Conservation (phyloP, 1,140 invertebrate genomes). For the Neodiprion pinetum region DNA sequence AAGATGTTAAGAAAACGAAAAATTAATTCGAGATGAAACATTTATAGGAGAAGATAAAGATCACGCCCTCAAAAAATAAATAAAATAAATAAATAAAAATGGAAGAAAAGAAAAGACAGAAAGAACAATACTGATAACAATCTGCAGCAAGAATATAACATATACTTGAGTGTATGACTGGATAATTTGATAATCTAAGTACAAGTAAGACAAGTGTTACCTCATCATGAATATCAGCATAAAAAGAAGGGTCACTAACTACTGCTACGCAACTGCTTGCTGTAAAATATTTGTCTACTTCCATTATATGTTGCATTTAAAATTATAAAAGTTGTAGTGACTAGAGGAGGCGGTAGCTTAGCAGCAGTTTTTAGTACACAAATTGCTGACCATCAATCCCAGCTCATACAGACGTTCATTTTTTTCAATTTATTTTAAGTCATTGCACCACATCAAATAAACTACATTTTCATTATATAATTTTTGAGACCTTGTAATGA, state of each 20-base stretch:
- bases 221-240: slow-evolving; percentile 54
- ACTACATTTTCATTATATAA: slow-evolving; percentile 66
- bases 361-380: slow-evolving; percentile 49
- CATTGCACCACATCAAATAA: slow-evolving; percentile 67
- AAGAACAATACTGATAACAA: slow-evolving; percentile 34
- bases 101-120: neutral
- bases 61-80: too few relatives aligned
- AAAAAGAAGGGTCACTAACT: slow-evolving; percentile 20
- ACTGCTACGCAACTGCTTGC: slow-evolving; percentile 44
- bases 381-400: slow-evolving; percentile 58
- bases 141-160: slow-evolving; percentile 56
- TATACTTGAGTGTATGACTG: slow-evolving; percentile 58
- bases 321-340: slow-evolving; percentile 42
- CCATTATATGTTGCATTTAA: slow-evolving; percentile 58
- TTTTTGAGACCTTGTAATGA: slow-evolving; percentile 2
- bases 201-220: slow-evolving; percentile 67
- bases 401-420: slow-evolving; percentile 64
- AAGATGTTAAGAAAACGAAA: slow-evolving; percentile 7
- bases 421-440: slow-evolving; percentile 66
- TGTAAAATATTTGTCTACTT: slow-evolving; percentile 35
- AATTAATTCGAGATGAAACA: neutral
- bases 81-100: neutral
- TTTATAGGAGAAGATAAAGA: neutral
- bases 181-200: slow-evolving; percentile 66
- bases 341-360: slow-evolving; percentile 34